Conservation (phyloP, 35 echinoderm and acorn worm genomes). For the Hemicentrotus pulcherrimus region DNA sequence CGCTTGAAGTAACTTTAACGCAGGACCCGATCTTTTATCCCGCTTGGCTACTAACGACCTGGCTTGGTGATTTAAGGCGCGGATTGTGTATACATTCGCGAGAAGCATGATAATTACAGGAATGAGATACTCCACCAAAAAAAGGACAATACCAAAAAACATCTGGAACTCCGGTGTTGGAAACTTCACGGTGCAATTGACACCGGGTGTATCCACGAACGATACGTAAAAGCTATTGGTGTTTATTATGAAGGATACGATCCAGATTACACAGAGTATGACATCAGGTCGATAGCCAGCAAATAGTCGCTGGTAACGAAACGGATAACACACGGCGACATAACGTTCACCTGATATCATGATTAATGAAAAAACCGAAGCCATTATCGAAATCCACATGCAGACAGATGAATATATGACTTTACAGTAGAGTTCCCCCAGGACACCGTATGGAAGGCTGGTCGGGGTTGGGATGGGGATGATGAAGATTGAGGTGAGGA, state of each 20-base stretch:
- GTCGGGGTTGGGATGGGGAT: constrained; percentile 49
- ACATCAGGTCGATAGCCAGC: constrained; percentile 13
- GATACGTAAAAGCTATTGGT: constrained; percentile 61
- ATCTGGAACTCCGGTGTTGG: constrained; percentile 54
- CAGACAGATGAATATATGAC: constrained; percentile 52
- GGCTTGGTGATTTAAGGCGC: constrained; percentile 56
- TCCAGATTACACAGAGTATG: constrained; percentile 60
- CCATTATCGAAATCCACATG: constrained; percentile 60
- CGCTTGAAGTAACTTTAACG: constrained; percentile 49
- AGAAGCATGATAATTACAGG: constrained; percentile 82
- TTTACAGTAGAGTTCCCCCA: constrained; percentile 61
- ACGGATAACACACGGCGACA: constrained; percentile 55
- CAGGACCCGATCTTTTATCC: constrained; percentile 38
- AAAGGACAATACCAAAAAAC: constrained; percentile 59
- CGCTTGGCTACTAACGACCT: constrained; percentile 10
- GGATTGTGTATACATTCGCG: constrained; percentile 68
- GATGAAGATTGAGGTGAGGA: constrained; percentile 57
- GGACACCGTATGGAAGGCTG: neutral
- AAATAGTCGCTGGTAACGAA: constrained; percentile 51
- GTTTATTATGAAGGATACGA: constrained; percentile 65
- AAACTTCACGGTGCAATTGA: constrained; percentile 53
- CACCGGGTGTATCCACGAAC: constrained; percentile 19
- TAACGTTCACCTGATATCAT: constrained; percentile 65
- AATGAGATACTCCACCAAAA: constrained; percentile 70
- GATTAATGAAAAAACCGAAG: constrained; percentile 53